phyloP scores from a whole-genome alignment of 2,113 vertebrate genomes.

The Anguilla rostrata region DNA sequence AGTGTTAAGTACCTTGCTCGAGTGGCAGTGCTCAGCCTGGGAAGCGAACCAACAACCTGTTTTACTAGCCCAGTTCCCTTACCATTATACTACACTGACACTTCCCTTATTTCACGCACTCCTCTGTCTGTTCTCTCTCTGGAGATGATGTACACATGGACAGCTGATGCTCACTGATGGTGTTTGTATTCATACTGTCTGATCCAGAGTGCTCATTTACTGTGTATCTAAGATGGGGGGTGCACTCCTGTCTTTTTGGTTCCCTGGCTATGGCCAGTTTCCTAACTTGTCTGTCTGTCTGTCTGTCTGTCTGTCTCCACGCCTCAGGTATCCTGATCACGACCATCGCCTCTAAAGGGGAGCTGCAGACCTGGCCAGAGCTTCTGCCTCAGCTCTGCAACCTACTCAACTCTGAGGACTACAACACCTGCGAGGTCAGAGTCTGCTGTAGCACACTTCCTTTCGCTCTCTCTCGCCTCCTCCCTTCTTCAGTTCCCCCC shows the following conservation, averaged over 20 bases:
- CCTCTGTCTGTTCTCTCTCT: slow-evolving; percentile 21
- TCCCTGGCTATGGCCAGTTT: background rate
- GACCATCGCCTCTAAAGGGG: slow-evolving; percentile 92
- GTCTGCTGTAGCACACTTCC: background rate
- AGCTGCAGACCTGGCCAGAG: slow-evolving; percentile 93
- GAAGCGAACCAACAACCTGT: too few relatives aligned
- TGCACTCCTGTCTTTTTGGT: background rate
- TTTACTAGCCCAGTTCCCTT: background rate
- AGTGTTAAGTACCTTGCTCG: too few relatives aligned
- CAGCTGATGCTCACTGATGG: slow-evolving; percentile 53
- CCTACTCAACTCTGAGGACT: slow-evolving; percentile 92
- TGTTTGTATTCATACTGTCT: slow-evolving; percentile 66
- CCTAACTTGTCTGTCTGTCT: background rate
- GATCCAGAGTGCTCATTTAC: slow-evolving; percentile 31
- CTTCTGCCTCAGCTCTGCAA: slow-evolving; percentile 92
- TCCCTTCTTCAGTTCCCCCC: background rate
- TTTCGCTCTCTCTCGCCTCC: background rate
- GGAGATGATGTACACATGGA: slow-evolving; percentile 39
- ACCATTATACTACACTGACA: background rate
- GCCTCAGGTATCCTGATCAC: slow-evolving; percentile 89
- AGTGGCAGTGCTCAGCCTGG: too few relatives aligned
- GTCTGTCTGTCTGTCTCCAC: slow-evolving; percentile 34
- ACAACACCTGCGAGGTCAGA: slow-evolving; percentile 91
- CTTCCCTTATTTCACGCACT: background rate
- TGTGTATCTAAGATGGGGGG: background rate